A percentile compares a stretch with the other conserved stretches of the same genome.
These are phyloP conservation scores for Eurystomus glaucurus DNA, from an alignment of 2,797 vertebrate genomes.

Conservation along the genomic window DNA sequence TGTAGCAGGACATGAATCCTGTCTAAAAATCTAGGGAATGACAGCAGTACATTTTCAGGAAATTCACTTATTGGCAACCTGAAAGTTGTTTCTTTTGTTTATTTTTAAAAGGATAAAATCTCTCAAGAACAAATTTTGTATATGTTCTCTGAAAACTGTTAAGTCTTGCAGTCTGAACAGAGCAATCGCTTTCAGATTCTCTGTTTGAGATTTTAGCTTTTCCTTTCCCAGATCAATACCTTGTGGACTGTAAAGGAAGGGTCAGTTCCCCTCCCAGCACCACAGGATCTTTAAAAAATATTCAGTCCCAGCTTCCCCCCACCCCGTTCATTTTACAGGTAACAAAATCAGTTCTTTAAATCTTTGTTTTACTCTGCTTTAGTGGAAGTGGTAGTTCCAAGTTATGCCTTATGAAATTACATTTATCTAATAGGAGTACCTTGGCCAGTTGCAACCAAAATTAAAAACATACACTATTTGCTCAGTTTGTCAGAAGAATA, in stretches of 20 bases:
- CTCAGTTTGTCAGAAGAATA: conserved; percentile 41
- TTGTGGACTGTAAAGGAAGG: not conserved
- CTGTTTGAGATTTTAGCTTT: not conserved
- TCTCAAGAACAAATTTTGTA: not conserved
- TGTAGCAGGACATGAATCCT: conserved; percentile 26
- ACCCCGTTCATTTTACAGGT: not conserved
- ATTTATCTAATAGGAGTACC: conserved; percentile 18
- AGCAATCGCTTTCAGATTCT: not conserved
- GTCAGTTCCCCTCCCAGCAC: accelerated
- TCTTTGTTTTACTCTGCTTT: not conserved
- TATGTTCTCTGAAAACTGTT: not conserved
- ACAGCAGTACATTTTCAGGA: conserved; percentile 53
- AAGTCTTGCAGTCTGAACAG: not conserved
- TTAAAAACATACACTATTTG: not conserved
- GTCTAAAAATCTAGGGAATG: conserved; percentile 34
- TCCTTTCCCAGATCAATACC: not conserved
- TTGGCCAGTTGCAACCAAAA: conserved; percentile 40
- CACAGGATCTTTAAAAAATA: not conserved
- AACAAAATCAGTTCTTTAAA: conserved; percentile 41
- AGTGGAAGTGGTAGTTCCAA: not conserved
- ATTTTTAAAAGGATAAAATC: not conserved
- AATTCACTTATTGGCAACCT: conserved; percentile 29
- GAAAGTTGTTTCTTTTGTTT: conserved; percentile 45
- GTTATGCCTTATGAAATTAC: conserved; percentile 23
- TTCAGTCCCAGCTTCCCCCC: not conserved